phyloP scores from a whole-genome alignment of 2,888 invertebrate species.

The Cordilura impudica region DNA sequence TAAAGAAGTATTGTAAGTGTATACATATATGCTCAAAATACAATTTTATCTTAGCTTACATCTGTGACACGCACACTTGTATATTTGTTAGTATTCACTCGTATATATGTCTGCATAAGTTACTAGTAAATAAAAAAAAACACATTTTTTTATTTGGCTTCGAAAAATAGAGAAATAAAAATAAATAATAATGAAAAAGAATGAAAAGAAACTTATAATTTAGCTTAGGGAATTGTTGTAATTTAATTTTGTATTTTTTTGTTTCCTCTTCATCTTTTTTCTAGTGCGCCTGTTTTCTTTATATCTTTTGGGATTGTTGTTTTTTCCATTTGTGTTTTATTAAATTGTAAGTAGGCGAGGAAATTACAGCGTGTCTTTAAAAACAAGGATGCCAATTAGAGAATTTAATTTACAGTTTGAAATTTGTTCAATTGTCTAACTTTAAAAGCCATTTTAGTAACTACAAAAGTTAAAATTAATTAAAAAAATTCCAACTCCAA shows the following conservation, averaged over 20 bases:
- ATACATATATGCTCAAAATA: not conserved
- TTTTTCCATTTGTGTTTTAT: not conserved
- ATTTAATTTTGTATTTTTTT: conserved; percentile 65
- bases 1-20: not conserved
- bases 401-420: too few species aligned
- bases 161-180: conserved; percentile 10
- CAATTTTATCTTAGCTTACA: conserved; percentile 63
- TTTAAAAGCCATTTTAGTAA: too few species aligned
- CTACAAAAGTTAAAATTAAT: too few species aligned
- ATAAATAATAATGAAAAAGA: conserved; percentile 43
- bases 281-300: conserved; percentile 31
- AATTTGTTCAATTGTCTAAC: too few species aligned
- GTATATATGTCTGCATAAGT: too few species aligned
- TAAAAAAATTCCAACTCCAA: too few species aligned
- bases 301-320: conserved; percentile 48
- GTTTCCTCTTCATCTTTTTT: conserved; percentile 36
- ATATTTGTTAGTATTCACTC: not conserved
- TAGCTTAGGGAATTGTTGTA: conserved; percentile 67
- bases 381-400: too few species aligned
- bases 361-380: not conserved
- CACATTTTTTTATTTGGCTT: conserved; percentile 9
- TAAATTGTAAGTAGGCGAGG: not conserved
- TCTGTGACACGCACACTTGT: conserved; percentile 61
- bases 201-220: conserved; percentile 64
- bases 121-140: conserved; percentile 16